Conservation (phyloP, 2,888 invertebrate genomes). For the Tetragonula carbonaria region DNA sequence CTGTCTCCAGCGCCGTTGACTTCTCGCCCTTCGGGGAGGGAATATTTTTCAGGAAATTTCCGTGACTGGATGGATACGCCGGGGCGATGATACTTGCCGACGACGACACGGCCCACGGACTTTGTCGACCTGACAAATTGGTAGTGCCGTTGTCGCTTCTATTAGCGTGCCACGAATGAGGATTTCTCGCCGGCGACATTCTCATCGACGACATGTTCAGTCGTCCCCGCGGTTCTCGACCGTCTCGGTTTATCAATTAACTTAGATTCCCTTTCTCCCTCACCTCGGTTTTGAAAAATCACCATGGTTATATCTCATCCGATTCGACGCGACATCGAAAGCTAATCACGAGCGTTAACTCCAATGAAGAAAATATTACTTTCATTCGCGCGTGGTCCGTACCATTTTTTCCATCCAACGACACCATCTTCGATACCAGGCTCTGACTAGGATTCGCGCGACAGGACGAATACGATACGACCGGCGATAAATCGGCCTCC, state of each 20-base stretch:
- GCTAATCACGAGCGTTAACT: neutral
- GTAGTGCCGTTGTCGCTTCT: conserved; percentile 44
- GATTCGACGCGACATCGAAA: neutral
- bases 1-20: conserved; percentile 51
- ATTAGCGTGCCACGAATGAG: conserved; percentile 50
- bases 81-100: conserved; percentile 43
- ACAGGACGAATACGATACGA: neutral
- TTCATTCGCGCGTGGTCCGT: neutral
- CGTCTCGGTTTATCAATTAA: neutral
- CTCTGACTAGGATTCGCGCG: neutral
- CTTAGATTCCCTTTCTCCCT: neutral
- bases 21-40: conserved; percentile 55
- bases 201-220: neutral
- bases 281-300: neutral
- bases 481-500: conserved; percentile 16
- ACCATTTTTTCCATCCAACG: neutral
- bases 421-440: neutral
- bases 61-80: conserved; percentile 53
- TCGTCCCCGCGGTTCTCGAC: neutral
- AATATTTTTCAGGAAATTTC: conserved; percentile 70
- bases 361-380: neutral
- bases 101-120: conserved; percentile 46
- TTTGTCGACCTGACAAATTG: conserved; percentile 54
- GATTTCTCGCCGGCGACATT: conserved; percentile 33
- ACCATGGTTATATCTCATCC: neutral